These are phyloP conservation scores for Mormyrus hasselquistii DNA, from an alignment of 2,797 vertebrate species.

Conservation along the genomic window DNA sequence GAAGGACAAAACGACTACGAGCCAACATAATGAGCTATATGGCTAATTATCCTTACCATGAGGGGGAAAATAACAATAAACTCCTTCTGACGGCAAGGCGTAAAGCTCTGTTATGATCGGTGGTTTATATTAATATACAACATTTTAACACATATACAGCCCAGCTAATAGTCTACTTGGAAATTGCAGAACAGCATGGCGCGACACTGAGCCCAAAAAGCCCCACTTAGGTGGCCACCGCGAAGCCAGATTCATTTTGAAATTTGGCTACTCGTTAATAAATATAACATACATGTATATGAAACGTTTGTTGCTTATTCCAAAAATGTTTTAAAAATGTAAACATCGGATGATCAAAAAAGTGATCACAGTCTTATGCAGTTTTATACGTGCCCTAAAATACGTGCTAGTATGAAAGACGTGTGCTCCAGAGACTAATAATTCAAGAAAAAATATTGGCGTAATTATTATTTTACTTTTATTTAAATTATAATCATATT, in stretches of 20 bases:
- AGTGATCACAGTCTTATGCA: not conserved
- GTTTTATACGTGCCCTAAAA: not conserved
- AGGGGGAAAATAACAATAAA: not conserved
- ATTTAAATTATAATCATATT: not conserved
- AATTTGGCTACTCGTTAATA: not conserved
- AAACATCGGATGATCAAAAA: not conserved
- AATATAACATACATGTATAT: not conserved
- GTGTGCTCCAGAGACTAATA: not conserved
- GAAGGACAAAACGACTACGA: constrained; percentile 54
- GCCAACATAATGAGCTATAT: constrained; percentile 51
- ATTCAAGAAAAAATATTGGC: not conserved
- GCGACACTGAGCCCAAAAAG: not conserved
- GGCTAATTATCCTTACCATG: not conserved
- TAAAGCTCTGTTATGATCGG: not conserved
- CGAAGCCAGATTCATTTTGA: constrained; percentile 13
- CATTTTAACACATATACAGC: not conserved
- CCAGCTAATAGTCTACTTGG: not conserved
- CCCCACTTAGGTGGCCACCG: not conserved
- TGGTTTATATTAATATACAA: not conserved
- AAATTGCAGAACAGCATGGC: not conserved
- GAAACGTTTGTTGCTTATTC: not conserved
- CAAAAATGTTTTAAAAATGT: not conserved
- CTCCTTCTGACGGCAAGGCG: not conserved
- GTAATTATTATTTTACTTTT: not conserved
- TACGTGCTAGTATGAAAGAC: not conserved